A percentile compares a stretch with the other conserved stretches of the same genome.
Conservation (phyloP, 92 coral and sea anemone species). For the Paramuricea clavata region DNA sequence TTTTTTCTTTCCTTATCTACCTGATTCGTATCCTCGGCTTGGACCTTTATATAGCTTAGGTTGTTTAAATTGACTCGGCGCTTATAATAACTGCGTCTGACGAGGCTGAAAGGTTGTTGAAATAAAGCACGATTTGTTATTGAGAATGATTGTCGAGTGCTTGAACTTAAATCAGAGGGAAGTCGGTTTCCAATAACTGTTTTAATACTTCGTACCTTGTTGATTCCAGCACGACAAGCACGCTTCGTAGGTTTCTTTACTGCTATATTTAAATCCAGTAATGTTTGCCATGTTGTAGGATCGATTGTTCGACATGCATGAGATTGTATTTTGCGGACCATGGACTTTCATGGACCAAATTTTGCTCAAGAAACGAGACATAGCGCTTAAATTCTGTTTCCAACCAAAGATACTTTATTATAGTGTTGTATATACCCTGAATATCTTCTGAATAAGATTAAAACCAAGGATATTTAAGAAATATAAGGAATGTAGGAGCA, state of each 20-base stretch:
- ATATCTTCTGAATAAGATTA: neutral
- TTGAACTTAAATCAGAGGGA: neutral
- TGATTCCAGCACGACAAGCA: too few relatives aligned
- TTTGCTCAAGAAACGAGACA: neutral
- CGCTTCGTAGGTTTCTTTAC: neutral
- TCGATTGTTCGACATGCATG: neutral
- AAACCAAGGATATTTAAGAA: neutral
- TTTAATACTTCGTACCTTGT: neutral
- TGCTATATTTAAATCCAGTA: neutral
- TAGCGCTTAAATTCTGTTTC: neutral
- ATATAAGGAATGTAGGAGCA: neutral
- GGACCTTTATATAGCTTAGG: neutral
- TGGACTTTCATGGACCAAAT: neutral
- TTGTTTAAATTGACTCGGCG: neutral
- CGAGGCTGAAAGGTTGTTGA: neutral
- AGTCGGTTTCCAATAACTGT: neutral
- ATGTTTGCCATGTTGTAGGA: neutral
- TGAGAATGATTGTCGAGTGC: neutral
- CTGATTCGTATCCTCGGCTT: neutral
- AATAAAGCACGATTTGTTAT: neutral
- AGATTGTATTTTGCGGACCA: neutral
- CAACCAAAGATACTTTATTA: neutral
- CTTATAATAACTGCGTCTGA: neutral
- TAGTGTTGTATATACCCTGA: neutral
- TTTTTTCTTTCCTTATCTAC: neutral